Percentiles rank a stretch among this genome's conserved stretches.
These are phyloP conservation scores for Dusona sp. DNA, from an alignment of 2,888 invertebrate genomes.

Conservation along the genomic window DNA sequence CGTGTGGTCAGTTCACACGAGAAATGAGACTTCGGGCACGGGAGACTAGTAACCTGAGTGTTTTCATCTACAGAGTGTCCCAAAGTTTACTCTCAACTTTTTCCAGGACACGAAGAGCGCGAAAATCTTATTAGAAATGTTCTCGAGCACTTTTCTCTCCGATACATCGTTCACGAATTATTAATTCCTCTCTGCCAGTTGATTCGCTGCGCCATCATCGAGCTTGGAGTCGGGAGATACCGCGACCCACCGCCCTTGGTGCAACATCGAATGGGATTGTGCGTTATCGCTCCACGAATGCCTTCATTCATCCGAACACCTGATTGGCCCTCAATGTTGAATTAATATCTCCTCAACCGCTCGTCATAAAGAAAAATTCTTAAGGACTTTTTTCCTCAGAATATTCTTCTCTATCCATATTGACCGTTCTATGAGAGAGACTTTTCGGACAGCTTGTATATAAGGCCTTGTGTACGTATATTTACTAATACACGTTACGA, in stretches of 20 bases:
- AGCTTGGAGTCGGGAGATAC: too few species aligned
- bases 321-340: neutral
- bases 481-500: constrained; percentile 28
- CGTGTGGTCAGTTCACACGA: constrained; percentile 85
- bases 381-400: neutral
- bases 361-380: neutral
- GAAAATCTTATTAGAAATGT: neutral
- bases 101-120: neutral
- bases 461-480: neutral
- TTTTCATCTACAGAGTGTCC: neutral
- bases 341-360: neutral
- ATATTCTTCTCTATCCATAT: neutral
- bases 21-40: constrained; percentile 80
- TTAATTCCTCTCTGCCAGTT: neutral
- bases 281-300: neutral
- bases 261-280: neutral
- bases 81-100: neutral
- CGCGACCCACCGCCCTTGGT: too few species aligned
- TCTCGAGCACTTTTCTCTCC: neutral
- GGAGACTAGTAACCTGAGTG: constrained; percentile 9
- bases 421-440: neutral
- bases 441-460: constrained; percentile 16
- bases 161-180: neutral
- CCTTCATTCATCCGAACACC: neutral
- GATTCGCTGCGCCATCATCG: neutral